Conservation (phyloP, 1,140 invertebrate species). For the Aphis craccivora region DNA sequence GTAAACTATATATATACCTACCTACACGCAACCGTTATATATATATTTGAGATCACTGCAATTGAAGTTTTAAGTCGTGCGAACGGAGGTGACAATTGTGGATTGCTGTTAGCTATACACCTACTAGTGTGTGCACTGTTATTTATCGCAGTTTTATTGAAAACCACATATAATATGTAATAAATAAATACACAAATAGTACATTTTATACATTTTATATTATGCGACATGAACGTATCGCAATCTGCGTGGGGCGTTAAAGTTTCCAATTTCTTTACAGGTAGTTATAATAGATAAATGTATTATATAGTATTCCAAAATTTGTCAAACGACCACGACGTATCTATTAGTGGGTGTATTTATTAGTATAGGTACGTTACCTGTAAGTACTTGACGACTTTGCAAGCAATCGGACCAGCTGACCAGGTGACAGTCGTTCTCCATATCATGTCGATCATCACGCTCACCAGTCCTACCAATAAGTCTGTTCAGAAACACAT, state of each 20-base stretch:
- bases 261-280: neutral
- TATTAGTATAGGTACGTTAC: slow-evolving; percentile 38
- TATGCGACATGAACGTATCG: neutral
- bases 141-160: neutral
- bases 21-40: no score
- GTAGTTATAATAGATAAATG: no score
- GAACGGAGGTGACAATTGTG: no score
- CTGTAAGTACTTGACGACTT: slow-evolving; percentile 68
- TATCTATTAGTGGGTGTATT: neutral
- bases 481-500: slow-evolving; percentile 65
- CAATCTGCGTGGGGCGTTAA: neutral
- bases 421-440: slow-evolving; percentile 71
- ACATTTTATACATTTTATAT: no score
- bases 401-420: slow-evolving; percentile 71
- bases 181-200: neutral
- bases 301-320: neutral
- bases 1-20: no score
- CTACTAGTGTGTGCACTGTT: neutral
- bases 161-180: neutral
- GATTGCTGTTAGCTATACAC: neutral
- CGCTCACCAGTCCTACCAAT: slow-evolving; percentile 70
- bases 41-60: no score
- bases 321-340: neutral
- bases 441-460: slow-evolving; percentile 73
- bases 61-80: no score